Evolutionary conservation across 2,888 invertebrate species (phyloP), one percentile per base, ranked within the genome.

Genomic region (Sphinx pinastri): DNA sequence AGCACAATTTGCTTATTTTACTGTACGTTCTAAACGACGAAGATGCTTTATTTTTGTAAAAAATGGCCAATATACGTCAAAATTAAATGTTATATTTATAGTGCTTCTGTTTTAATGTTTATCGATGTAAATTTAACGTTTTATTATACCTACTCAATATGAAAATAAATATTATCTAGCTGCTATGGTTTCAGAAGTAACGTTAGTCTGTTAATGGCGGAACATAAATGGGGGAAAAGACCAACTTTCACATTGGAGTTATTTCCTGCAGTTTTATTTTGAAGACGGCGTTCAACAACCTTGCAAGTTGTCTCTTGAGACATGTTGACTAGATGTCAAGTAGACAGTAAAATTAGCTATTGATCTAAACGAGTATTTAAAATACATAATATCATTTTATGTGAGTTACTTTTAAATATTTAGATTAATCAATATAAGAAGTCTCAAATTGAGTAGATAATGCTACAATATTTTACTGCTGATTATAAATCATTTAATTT

Each of bases 61-160:
- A 77, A 79, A 77, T 51, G 70, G 72, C 74, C 51, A 73, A 72
- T 75, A 76, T 76, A 76, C 73, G 68, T 73, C 73, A 72, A 73
- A 72, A 79, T 79, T 77, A 76, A 77, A 73, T 67, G 70, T 73
- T 68, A 69, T 79, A 77, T 79, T 79, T 79, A 78, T 74, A 74
- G 73, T 55, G 71, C 63, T 68, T 70, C 75, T 73, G 72, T 52
- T 72, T 71, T 45, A 71, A 60, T 68, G 57, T 57, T 70, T 51
- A 54, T 70, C 51, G 59, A 67, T 70, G 67, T 70, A 70, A 70
- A 70, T 70, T 67, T 58, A 52, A 70, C 58, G 67, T 70, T 70
- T 70, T 70, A 70, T 70, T 70, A 59, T 67, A 67, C 25, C 47
- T 67, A 70, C 47, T 68, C 19, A 57, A 63, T 49, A 63, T 63